Conservation (phyloP, 2,113 vertebrate genomes). For the Trematocara marginatum region DNA sequence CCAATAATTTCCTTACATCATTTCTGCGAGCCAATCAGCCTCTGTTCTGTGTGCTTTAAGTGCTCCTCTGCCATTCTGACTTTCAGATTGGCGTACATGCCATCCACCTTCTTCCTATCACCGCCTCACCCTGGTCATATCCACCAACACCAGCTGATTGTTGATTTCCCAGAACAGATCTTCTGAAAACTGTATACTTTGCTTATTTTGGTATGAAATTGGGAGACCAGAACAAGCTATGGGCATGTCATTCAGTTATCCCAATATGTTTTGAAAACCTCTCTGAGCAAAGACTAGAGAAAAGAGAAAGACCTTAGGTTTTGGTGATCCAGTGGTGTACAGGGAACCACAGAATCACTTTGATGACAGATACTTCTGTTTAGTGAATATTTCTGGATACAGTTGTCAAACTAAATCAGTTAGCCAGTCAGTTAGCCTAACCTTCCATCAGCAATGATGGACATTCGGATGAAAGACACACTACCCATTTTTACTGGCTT, state of each 20-base stretch:
- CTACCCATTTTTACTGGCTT: not conserved
- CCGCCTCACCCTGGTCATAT: not conserved
- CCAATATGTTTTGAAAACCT: not conserved
- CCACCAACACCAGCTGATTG: not conserved
- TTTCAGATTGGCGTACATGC: not conserved
- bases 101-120: not conserved
- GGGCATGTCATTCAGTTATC: not conserved
- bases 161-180: not conserved
- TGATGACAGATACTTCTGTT: not conserved
- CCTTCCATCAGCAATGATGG: not conserved
- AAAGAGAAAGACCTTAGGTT: not conserved
- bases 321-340: not conserved
- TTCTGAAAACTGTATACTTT: not conserved
- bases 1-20: not conserved
- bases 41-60: not conserved
- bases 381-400: not conserved
- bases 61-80: fast-evolving
- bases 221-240: not conserved
- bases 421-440: not conserved
- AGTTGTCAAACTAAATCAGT: not conserved
- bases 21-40: not conserved
- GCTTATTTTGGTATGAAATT: not conserved
- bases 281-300: not conserved
- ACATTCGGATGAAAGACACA: not conserved
- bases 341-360: not conserved